Base-by-base conservation (phyloP, 2,113 vertebrate species). In the Eira barbara region DNA sequence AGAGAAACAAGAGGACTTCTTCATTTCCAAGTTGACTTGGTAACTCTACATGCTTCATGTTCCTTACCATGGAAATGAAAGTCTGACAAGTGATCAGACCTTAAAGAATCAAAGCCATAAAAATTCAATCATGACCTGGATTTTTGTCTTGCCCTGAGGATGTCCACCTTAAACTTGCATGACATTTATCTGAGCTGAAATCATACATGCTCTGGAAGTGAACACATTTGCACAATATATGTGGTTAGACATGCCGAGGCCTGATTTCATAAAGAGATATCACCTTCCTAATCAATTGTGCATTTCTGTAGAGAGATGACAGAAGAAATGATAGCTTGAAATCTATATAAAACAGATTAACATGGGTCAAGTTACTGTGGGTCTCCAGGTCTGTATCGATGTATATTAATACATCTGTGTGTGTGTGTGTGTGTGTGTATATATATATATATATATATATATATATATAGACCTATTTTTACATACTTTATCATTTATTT, bases 51-150 rank as follows among this genome's bases (percentile, higher is more conserved):
- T 34, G 63, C 3, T 73, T 92, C 25, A 57, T 86, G 31, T 74
- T 81, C 14, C 59, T 89, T 49, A 63, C 85, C 39, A 42, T 23
- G 20, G 47, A 52, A 91, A 31, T 81, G n/a, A 61, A 95, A 74
- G 23, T 81, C n/a, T 89, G 20, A 81, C 21, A 14, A 63, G 8
- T 25, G n/a, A 39, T 36, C 63, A 86, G 74, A 92, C 6, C 15
- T 69, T 69, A 86, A 76, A 81, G 55, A 80, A 39, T 85, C 71
- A 81, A 89, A 95, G 15, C 29, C 61, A 45, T 81, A 71, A 81
- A 95, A 76, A 39, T 85, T 11, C 25, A 63, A 0, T 52, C 14
- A 27, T 59, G 7, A 65, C 49, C 27, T 45, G 4, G 17, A 63
- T 69, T 69, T 95, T 45, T 85, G 45, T 76, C 14, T 57, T 71